These are phyloP conservation scores for Meghimatium bilineatum DNA, from an alignment of 2,888 invertebrate species.

Conservation along the genomic window DNA sequence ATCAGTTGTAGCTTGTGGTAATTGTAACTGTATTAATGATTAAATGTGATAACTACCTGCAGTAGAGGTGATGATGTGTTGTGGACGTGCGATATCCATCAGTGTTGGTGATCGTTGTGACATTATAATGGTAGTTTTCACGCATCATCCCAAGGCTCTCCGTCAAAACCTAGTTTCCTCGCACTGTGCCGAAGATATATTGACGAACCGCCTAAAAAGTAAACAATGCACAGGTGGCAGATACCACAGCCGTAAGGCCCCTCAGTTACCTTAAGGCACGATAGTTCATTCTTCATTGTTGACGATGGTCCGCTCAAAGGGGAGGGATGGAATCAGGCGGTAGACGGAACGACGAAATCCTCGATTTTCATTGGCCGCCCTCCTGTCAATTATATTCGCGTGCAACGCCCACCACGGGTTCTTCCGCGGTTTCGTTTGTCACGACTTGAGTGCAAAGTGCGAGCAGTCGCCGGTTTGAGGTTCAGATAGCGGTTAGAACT, in stretches of 20 bases:
- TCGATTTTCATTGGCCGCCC: constrained; percentile 38
- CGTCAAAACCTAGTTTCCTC: not conserved
- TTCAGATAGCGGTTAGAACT: not conserved
- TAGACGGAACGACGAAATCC: constrained; percentile 27
- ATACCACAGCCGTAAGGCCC: constrained; percentile 24
- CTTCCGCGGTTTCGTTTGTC: constrained; percentile 22
- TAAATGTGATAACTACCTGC: too few species aligned
- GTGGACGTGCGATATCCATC: too few species aligned
- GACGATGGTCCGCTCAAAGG: constrained; percentile 29
- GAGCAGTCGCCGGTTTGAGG: constrained; percentile 39
- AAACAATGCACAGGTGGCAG: constrained; percentile 4
- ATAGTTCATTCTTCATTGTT: constrained; percentile 30
- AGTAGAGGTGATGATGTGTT: too few species aligned
- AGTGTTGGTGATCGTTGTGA: too few species aligned
- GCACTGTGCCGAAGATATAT: not conserved
- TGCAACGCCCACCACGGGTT: constrained; percentile 22
- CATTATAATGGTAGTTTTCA: too few species aligned
- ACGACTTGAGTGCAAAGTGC: constrained; percentile 29
- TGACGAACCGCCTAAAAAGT: not conserved
- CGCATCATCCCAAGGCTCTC: not conserved
- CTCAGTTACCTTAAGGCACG: constrained; percentile 12
- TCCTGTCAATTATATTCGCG: constrained; percentile 26
- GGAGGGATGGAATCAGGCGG: constrained; percentile 21
- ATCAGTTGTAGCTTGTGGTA: too few species aligned
- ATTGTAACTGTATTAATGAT: too few species aligned